A percentile compares a stretch with the other conserved stretches of the same genome.
Evolutionary conservation across 2,888 invertebrate species (phyloP).

Genomic region (Dichetophora obliterata): DNA sequence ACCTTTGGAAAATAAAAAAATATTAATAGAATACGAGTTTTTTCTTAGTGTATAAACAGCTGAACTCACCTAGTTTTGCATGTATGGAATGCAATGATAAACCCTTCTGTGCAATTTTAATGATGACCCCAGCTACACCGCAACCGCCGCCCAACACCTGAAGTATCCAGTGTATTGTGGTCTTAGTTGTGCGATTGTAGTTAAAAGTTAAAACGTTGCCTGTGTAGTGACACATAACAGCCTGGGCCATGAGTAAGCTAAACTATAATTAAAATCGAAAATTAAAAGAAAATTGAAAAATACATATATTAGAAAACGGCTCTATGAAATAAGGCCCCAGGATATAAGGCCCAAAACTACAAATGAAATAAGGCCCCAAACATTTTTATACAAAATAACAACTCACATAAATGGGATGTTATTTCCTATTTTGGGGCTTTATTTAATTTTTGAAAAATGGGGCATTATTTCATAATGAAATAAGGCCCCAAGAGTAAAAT

Average conservation of each 20-base stretch:
- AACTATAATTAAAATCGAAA: slow-evolving; percentile 60
- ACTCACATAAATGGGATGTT: too few relatives aligned
- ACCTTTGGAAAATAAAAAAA: slow-evolving; percentile 51
- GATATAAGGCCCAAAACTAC: too few relatives aligned
- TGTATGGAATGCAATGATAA: slow-evolving; percentile 58
- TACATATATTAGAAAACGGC: not conserved
- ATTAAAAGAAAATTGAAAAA: not conserved
- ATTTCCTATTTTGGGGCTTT: too few relatives aligned
- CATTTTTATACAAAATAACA: too few relatives aligned
- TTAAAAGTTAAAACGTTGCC: slow-evolving; percentile 59
- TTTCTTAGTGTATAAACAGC: too few relatives aligned
- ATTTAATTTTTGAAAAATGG: too few relatives aligned
- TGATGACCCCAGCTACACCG: slow-evolving; percentile 61
- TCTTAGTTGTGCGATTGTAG: slow-evolving; percentile 61
- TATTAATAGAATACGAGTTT: too few relatives aligned
- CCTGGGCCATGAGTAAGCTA: slow-evolving; percentile 66
- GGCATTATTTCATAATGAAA: too few relatives aligned
- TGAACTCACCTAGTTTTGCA: slow-evolving; percentile 60
- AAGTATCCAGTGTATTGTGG: slow-evolving; percentile 66
- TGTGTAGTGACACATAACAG: slow-evolving; percentile 63
- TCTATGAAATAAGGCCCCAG: too few relatives aligned
- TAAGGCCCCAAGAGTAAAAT: too few relatives aligned
- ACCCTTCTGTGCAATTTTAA: slow-evolving; percentile 61
- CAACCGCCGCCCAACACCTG: slow-evolving; percentile 61
- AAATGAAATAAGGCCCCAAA: too few relatives aligned